phyloP scores from a whole-genome alignment of 2,888 invertebrate species.

The Aspidiotus rigidus region DNA sequence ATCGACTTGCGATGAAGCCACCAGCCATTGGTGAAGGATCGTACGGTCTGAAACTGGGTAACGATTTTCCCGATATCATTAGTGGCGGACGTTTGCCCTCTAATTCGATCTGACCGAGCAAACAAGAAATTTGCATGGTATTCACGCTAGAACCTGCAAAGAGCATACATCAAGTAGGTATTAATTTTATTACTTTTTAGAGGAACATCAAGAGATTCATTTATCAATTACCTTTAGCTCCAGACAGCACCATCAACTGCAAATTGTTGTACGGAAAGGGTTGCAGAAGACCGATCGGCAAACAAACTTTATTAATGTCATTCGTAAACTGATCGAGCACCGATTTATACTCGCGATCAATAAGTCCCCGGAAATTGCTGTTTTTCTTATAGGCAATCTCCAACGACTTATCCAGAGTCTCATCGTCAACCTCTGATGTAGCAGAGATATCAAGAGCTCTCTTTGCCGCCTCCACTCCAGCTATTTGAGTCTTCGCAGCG shows the following conservation, averaged over 20 bases:
- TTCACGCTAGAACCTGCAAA: conserved; percentile 69
- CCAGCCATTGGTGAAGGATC: conserved; percentile 86
- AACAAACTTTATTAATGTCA: conserved; percentile 74
- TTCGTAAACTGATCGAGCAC: conserved; percentile 76
- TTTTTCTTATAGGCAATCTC: conserved; percentile 62
- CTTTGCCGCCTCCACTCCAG: conserved; percentile 56
- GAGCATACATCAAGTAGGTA: neutral
- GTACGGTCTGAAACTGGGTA: conserved; percentile 85
- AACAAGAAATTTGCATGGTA: conserved; percentile 95
- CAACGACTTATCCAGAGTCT: conserved; percentile 56
- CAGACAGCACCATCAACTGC: conserved; percentile 97
- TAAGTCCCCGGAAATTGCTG: conserved; percentile 64
- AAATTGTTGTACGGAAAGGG: conserved; percentile 91
- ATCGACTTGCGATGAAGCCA: conserved; percentile 92
- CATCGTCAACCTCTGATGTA: conserved; percentile 45
- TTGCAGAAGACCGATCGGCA: conserved; percentile 73
- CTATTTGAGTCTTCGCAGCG: conserved; percentile 54
- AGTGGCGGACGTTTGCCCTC: conserved; percentile 94
- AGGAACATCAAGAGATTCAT: neutral
- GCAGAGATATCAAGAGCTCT: conserved; percentile 60
- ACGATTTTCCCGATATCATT: conserved; percentile 82
- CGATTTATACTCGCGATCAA: conserved; percentile 75
- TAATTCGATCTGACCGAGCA: conserved; percentile 95
- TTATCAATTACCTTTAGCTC: conserved; percentile 72
- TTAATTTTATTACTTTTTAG: neutral